Evolutionary conservation across 1,140 invertebrate species (phyloP), one percentile per base, ranked within the genome.

Genomic region (Calosoma granatense): DNA sequence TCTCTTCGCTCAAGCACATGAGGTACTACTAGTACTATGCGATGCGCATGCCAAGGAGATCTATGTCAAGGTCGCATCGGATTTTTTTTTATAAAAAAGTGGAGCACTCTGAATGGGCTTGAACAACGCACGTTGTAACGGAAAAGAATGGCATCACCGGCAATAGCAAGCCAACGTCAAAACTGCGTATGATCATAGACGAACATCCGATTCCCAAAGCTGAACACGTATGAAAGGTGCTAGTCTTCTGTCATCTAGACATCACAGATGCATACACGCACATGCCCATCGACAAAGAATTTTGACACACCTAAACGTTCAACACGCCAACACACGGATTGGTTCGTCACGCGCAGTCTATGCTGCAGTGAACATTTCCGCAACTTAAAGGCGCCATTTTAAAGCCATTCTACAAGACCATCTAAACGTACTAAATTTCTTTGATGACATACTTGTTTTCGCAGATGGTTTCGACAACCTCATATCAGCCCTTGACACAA

Each of bases 81-180:
- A n/a, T n/a, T n/a, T n/a, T n/a, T n/a, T n/a, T n/a, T n/a, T n/a
- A n/a, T n/a, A n/a, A n/a, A n/a, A n/a, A n/a, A n/a, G n/a, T n/a
- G n/a, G n/a, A n/a, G n/a, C n/a, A n/a, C n/a, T n/a, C n/a, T n/a
- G n/a, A n/a, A n/a, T n/a, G n/a, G n/a, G n/a, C n/a, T n/a, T n/a
- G n/a, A n/a, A n/a, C n/a, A n/a, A n/a, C n/a, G n/a, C 64, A 63
- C 41, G 56, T 65, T 0, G 62, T 66, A 0, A 54, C 39, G 1
- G n/a, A 62, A 63, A 65, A 65, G 51, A 63, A 66, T 21, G 61
- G 60, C 1, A 62, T 65, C n/a, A 65, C 63, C 0, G 63, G 63
- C 1, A 63, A 67, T 20, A 66, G 65, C 43, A 65, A 65, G 36
- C 61, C 62, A 2, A 67, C 59, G 1, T 26, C 66, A n/a, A 67